Conservation (phyloP, 2,113 vertebrate species). For the Hyla sarda region DNA sequence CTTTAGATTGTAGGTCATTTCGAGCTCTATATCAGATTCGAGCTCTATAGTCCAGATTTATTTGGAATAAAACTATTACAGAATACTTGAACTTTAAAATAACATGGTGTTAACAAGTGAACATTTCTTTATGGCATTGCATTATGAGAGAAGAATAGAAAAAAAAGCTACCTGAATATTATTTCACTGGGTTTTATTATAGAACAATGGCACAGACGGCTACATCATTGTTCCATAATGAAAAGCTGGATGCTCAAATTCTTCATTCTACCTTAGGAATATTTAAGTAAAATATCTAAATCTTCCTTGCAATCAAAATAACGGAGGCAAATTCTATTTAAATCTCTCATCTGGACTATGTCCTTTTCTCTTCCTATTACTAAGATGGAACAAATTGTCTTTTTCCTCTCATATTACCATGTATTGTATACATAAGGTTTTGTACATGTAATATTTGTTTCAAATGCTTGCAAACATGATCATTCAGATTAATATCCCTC, state of each 20-base stretch:
- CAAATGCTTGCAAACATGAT: background rate
- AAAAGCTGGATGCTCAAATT: background rate
- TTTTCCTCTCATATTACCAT: background rate
- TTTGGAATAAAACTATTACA: too few relatives aligned
- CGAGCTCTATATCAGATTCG: too few relatives aligned
- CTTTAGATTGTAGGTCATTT: too few relatives aligned
- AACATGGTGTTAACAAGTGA: background rate
- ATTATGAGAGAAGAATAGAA: background rate
- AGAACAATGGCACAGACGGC: background rate
- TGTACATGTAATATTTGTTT: background rate
- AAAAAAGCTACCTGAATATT: background rate
- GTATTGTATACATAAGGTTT: background rate
- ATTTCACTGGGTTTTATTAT: background rate
- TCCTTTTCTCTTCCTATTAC: background rate
- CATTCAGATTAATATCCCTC: background rate
- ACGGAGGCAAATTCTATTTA: slow-evolving; percentile 8
- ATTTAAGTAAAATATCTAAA: background rate
- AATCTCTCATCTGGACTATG: background rate
- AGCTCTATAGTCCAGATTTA: too few relatives aligned
- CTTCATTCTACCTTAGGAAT: background rate
- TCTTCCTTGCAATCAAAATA: slow-evolving; percentile 13
- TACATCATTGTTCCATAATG: background rate
- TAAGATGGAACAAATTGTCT: background rate
- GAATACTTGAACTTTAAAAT: too few relatives aligned
- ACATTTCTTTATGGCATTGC: background rate